A percentile compares a stretch with the other conserved stretches of the same genome.
These are phyloP conservation scores for Melanocharis versteri DNA, from an alignment of 2,113 vertebrate species.

Conservation along the genomic window DNA sequence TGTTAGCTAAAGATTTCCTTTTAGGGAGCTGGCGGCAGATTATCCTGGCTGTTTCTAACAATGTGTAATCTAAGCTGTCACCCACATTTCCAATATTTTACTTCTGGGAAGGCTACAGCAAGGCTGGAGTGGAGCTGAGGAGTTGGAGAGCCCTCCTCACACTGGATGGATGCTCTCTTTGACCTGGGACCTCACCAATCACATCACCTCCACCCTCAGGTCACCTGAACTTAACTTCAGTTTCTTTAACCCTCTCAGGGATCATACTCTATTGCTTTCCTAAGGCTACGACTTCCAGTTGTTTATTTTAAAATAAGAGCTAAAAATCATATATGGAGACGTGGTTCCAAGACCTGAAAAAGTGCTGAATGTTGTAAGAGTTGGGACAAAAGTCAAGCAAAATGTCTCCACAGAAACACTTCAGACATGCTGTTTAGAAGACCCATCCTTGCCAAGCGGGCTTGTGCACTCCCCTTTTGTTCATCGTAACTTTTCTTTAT, in stretches of 20 bases:
- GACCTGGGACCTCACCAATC: background rate
- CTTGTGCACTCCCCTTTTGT: background rate
- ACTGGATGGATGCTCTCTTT: background rate
- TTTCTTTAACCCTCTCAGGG: background rate
- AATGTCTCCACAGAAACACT: background rate
- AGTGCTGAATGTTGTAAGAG: background rate
- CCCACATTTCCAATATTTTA: conserved; percentile 12
- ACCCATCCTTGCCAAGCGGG: background rate
- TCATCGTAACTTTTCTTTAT: background rate
- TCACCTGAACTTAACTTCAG: background rate
- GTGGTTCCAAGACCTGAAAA: background rate
- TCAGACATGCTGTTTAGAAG: background rate
- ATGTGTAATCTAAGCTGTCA: conserved; percentile 42
- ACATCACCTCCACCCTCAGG: background rate
- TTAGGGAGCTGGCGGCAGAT: background rate
- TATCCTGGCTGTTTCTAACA: background rate
- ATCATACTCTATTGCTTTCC: background rate
- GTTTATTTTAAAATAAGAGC: background rate
- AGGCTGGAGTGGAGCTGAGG: background rate
- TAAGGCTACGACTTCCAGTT: rapidly evolving
- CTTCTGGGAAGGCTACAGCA: background rate
- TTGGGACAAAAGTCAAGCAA: background rate
- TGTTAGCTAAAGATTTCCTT: conserved; percentile 42
- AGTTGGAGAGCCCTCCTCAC: background rate
- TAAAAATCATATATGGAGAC: background rate